Evolutionary conservation across 2,113 vertebrate species (phyloP).

Genomic region (Misgurnus anguillicaudatus): DNA sequence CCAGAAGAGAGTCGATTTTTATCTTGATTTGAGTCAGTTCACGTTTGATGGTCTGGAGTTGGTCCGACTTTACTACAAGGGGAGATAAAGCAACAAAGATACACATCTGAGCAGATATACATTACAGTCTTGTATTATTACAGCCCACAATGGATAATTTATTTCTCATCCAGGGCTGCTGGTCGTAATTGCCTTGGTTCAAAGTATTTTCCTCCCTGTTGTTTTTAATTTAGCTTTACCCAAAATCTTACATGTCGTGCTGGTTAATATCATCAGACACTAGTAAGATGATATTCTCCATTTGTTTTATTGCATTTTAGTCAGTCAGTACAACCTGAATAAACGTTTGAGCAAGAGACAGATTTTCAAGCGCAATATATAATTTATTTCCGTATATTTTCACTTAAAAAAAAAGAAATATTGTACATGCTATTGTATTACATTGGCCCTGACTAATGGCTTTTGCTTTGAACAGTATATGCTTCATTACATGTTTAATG

Average conservation of each 20-base stretch:
- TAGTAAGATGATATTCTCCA: background rate
- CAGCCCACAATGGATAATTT: background rate
- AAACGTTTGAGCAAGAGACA: background rate
- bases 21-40: conserved; percentile 99
- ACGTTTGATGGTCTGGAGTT: conserved; percentile 97
- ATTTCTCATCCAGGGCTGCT: background rate
- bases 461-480: background rate
- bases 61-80: conserved; percentile 93
- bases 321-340: background rate
- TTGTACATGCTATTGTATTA: no score
- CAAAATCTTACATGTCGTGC: background rate
- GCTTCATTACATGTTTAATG: background rate
- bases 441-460: background rate
- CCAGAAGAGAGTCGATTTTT: conserved; percentile 98
- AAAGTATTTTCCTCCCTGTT: background rate
- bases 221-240: conserved; percentile 8
- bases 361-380: no score
- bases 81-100: conserved; percentile 61
- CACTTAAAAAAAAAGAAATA: no score
- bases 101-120: conserved; percentile 32
- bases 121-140: background rate
- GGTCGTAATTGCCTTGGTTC: background rate
- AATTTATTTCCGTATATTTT: no score
- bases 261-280: conserved; percentile 1
- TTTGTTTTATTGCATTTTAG: background rate